These are phyloP conservation scores for Mythimna ferrago DNA, from an alignment of 2,888 invertebrate species.

Conservation along the genomic window DNA sequence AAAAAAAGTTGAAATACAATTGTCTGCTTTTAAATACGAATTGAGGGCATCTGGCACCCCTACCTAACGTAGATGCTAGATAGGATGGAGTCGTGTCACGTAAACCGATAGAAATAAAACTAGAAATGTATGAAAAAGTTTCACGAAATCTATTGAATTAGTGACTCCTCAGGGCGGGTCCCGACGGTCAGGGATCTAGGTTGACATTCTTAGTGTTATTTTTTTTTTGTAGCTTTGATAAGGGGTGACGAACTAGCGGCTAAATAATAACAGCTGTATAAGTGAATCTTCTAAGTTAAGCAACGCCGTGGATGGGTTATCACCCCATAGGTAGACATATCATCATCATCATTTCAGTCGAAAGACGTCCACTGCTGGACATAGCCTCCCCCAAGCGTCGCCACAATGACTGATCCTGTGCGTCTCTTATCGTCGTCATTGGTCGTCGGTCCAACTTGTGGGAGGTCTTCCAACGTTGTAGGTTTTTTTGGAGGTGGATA, in stretches of 20 bases:
- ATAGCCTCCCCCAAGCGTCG: no score
- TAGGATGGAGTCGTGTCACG: conserved; percentile 43
- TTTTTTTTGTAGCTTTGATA: neutral
- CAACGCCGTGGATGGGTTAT: no score
- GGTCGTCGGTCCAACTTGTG: no score
- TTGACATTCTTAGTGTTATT: neutral
- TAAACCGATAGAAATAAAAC: conserved; percentile 51
- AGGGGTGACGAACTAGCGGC: no score
- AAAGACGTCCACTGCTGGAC: no score
- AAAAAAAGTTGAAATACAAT: no score
- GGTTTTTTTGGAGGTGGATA: no score
- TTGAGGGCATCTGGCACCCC: neutral
- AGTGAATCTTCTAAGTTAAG: neutral
- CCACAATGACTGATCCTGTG: no score
- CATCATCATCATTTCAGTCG: no score
- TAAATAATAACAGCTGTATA: neutral
- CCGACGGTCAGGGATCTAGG: conserved; percentile 7
- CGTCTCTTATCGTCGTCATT: no score
- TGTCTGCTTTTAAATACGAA: neutral
- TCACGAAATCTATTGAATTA: conserved; percentile 46
- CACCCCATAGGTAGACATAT: no score
- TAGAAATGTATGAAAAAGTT: conserved; percentile 45
- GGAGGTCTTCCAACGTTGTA: no score
- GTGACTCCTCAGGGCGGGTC: conserved; percentile 10
- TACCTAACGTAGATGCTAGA: neutral